A percentile compares a stretch with the other conserved stretches of the same genome.
Conservation (phyloP, 1,140 invertebrate genomes). For the Cydia strobilella region DNA sequence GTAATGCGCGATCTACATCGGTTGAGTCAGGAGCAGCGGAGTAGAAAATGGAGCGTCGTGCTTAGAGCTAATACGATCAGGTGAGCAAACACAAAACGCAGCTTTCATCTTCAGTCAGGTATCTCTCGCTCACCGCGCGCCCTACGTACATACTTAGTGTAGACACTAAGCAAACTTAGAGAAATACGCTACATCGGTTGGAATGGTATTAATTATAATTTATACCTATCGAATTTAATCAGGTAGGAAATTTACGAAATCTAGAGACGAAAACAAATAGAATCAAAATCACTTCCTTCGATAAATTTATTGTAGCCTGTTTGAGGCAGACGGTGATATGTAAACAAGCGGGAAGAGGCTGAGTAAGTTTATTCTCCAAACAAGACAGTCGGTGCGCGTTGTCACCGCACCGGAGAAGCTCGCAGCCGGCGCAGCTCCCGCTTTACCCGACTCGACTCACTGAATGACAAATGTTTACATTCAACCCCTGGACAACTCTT, state of each 20-base stretch:
- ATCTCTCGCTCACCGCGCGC: conserved; percentile 53
- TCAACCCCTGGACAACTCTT: conserved; percentile 48
- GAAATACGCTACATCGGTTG: not conserved
- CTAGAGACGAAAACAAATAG: not conserved
- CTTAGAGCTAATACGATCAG: conserved; percentile 76
- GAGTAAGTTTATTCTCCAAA: conserved; percentile 62
- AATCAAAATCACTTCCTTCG: conserved; percentile 40
- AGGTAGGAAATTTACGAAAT: not conserved
- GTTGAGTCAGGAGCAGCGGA: conserved; percentile 65
- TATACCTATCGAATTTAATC: conserved; percentile 23
- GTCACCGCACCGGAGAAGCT: conserved; percentile 42
- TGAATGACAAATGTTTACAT: conserved; percentile 70
- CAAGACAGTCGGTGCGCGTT: conserved; percentile 24
- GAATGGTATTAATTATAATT: conserved; percentile 19
- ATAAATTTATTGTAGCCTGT: conserved; percentile 54
- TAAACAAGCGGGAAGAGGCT: conserved; percentile 59
- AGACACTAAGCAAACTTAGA: conserved; percentile 35
- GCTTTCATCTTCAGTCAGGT: conserved; percentile 77
- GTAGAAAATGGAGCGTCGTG: conserved; percentile 72
- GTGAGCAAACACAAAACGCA: conserved; percentile 69
- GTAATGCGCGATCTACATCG: conserved; percentile 70
- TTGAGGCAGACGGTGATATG: conserved; percentile 55
- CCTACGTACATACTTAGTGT: conserved; percentile 49
- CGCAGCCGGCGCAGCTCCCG: conserved; percentile 31
- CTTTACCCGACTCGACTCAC: conserved; percentile 44